Evolutionary conservation across 2,113 vertebrate genomes (phyloP).

Genomic region (Phalacrocorax brasilianus): DNA sequence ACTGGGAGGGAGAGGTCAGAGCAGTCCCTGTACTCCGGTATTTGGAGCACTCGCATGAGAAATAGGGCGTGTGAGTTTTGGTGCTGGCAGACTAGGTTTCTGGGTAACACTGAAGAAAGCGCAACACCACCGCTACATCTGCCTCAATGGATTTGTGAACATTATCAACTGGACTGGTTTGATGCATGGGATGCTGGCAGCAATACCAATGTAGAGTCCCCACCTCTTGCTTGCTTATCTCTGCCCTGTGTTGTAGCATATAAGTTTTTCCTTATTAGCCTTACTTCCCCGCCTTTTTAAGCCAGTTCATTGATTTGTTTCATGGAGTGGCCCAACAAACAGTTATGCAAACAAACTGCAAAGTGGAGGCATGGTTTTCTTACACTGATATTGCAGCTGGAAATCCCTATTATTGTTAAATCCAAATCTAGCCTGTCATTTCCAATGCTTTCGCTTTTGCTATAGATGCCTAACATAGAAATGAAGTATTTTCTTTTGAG

Average conservation of each 20-base stretch:
- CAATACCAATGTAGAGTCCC: not conserved
- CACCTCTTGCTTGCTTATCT: not conserved
- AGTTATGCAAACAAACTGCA: not conserved
- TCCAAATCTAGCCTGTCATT: not conserved
- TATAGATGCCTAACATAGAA: not conserved
- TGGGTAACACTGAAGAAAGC: not conserved
- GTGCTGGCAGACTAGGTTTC: not conserved
- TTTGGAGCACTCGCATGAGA: fast-evolving
- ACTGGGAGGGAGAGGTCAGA: not conserved
- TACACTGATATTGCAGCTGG: not conserved
- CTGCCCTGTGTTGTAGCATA: not conserved
- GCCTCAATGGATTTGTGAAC: fast-evolving
- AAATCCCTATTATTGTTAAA: not conserved
- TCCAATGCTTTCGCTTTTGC: not conserved
- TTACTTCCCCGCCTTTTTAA: not conserved
- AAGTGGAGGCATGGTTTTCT: not conserved
- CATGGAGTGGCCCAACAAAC: not conserved
- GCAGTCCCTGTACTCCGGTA: fast-evolving
- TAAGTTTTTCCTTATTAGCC: not conserved
- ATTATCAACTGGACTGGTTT: not conserved
- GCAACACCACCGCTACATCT: fast-evolving
- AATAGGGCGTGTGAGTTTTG: not conserved
- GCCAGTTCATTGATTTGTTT: not conserved
- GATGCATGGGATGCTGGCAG: fast-evolving
- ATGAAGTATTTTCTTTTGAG: not conserved